phyloP scores from a whole-genome alignment of 1,140 invertebrate genomes.

The Macrostomum lignano region DNA sequence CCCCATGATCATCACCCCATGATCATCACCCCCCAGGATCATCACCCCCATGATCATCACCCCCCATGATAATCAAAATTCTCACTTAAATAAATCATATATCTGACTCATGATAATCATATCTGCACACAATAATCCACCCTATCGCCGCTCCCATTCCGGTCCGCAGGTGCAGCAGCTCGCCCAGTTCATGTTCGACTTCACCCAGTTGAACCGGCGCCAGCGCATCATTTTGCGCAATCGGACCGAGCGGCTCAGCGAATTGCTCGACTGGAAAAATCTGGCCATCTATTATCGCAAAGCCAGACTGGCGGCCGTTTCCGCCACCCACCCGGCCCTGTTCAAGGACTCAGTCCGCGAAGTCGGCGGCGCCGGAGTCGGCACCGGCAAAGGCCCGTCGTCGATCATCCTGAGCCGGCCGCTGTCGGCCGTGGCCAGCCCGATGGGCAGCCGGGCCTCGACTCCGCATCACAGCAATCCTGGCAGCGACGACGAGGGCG shows the following conservation, averaged over 20 bases:
- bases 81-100: too few relatives aligned
- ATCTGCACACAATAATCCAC: too few relatives aligned
- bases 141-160: too few relatives aligned
- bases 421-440: background rate
- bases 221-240: constrained; percentile 95
- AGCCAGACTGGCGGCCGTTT: background rate
- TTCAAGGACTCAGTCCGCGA: too few relatives aligned
- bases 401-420: constrained; percentile 1
- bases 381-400: too few relatives aligned
- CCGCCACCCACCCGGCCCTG: background rate
- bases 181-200: constrained; percentile 51
- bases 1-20: too few relatives aligned
- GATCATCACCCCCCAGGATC: too few relatives aligned
- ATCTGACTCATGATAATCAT: too few relatives aligned
- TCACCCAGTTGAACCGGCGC: constrained; percentile 54
- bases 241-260: constrained; percentile 73
- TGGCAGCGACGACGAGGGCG: too few relatives aligned
- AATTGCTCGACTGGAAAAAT: constrained; percentile 72
- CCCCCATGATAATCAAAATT: too few relatives aligned
- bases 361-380: too few relatives aligned
- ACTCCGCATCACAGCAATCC: background rate
- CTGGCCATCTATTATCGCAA: constrained; percentile 6
- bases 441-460: background rate
- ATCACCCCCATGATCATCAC: too few relatives aligned
- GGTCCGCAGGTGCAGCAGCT: background rate